Evolutionary conservation across 1,140 invertebrate species (phyloP).

Genomic region (Drosophila bipectinata): DNA sequence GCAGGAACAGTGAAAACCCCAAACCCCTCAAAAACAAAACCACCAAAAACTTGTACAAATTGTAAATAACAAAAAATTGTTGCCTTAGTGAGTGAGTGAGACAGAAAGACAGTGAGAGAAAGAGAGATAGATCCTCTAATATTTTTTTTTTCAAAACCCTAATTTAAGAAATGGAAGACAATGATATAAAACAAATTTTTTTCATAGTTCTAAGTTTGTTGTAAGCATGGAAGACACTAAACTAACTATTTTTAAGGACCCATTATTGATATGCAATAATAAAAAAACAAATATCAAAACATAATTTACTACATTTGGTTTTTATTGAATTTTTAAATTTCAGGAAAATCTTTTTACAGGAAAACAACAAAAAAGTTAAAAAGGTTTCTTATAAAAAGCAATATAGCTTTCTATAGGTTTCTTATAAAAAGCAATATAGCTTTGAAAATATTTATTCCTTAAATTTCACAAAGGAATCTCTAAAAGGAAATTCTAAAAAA

Average conservation of each 20-base stretch:
- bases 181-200: constrained; percentile 79
- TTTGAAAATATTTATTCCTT: too few species aligned
- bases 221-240: constrained; percentile 83
- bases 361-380: too few species aligned
- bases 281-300: constrained; percentile 46
- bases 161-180: constrained; percentile 74
- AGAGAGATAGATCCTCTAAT: constrained; percentile 50
- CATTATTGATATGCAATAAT: constrained; percentile 62
- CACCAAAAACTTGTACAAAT: constrained; percentile 53
- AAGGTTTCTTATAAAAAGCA: too few species aligned
- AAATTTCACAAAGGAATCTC: neutral
- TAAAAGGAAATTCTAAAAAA: neutral
- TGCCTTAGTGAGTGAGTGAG: constrained; percentile 60
- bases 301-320: constrained; percentile 33
- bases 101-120: constrained; percentile 15
- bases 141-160: constrained; percentile 54
- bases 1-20: constrained; percentile 87
- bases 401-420: too few species aligned
- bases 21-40: neutral
- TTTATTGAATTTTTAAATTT: constrained; percentile 22
- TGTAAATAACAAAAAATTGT: constrained; percentile 66
- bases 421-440: too few species aligned
- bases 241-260: constrained; percentile 55
- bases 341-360: neutral
- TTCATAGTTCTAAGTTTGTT: constrained; percentile 67